phyloP scores from a whole-genome alignment of 2,113 vertebrate genomes.

The Menidia beryllina region DNA sequence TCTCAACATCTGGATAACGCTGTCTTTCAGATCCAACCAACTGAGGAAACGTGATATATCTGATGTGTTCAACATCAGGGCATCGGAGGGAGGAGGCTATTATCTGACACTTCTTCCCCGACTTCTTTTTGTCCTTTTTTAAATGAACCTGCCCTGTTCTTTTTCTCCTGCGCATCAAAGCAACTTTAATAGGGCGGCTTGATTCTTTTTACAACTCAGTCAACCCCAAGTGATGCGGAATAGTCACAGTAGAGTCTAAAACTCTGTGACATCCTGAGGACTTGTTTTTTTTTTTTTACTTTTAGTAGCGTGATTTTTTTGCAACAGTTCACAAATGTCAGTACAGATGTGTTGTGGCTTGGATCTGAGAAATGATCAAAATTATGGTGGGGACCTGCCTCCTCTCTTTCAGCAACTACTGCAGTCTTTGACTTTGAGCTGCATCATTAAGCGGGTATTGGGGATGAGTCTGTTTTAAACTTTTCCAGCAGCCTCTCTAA shows the following conservation, averaged over 20 bases:
- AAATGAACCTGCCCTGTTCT: neutral
- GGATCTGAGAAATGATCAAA: neutral
- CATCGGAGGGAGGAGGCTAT: neutral
- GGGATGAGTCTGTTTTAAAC: slow-evolving; percentile 42
- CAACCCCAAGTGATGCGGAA: neutral
- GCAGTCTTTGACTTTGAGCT: slow-evolving; percentile 27
- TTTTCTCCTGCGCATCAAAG: neutral
- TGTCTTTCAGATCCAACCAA: slow-evolving; percentile 4
- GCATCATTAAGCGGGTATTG: slow-evolving; percentile 42
- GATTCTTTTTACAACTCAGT: slow-evolving; percentile 18
- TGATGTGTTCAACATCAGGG: neutral
- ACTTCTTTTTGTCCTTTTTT: slow-evolving; percentile 5
- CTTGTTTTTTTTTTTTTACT: neutral
- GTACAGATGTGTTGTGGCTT: slow-evolving; percentile 14
- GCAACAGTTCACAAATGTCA: slow-evolving; percentile 9
- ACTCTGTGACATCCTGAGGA: slow-evolving; percentile 4
- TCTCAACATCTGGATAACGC: neutral
- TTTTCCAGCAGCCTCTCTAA: slow-evolving; percentile 44
- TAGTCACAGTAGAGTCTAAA: slow-evolving; percentile 21
- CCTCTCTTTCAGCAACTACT: slow-evolving; percentile 2
- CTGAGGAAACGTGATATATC: neutral
- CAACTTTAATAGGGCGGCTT: neutral
- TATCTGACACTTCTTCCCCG: neutral
- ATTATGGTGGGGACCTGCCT: neutral
- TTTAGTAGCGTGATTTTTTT: neutral